Evolutionary conservation across 2,113 vertebrate species (phyloP), one percentile per base, ranked within the genome.

Genomic region (Aleadryas rufinucha): DNA sequence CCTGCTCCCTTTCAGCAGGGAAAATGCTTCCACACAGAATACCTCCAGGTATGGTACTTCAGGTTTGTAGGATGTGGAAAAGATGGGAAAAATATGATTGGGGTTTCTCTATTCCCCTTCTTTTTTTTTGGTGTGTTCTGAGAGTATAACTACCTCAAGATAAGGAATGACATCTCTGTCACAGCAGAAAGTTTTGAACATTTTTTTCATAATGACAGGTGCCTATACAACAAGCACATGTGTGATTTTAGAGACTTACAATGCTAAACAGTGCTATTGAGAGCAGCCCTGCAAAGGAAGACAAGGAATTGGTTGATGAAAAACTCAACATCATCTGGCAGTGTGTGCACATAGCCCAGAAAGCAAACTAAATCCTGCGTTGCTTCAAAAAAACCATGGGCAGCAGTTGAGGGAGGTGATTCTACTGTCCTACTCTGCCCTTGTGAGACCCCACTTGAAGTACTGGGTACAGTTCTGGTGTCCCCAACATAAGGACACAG

Each of bases 301-400:
- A 26, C 0, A 0, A 12, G 10, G 1, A 33, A 8, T 10, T 1
- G 4, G 12, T 17, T 52, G 28, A 74, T 66, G 61, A 21, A 66
- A 28, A 82, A 39, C 28, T 66, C 53, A 45, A 3, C 13, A 8
- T 39, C 28, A 39, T 4, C 19, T 37, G 30, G 13, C n/a, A 82
- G 28, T 45, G 28, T 26, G n/a, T 14, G 7, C 20, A 39, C 9
- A 12, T n/a, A 53, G 45, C 20, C 13, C 61, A 59, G 44, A 52
- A n/a, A 19, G 7, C 16, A 7, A 59, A 66, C 7, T 10, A 81
- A 59, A 39, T 59, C 37, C 19, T 59, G 44, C 3, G 1, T 10
- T 81, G 23, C 44, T 39, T 39, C 28, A 24, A 66, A n/a, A 45
- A 19, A 16, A 53, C 8, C 0, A 0, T 26, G 33, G 60, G 13